phyloP scores from a whole-genome alignment of 2,797 vertebrate genomes.

The Danio albolineatus region DNA sequence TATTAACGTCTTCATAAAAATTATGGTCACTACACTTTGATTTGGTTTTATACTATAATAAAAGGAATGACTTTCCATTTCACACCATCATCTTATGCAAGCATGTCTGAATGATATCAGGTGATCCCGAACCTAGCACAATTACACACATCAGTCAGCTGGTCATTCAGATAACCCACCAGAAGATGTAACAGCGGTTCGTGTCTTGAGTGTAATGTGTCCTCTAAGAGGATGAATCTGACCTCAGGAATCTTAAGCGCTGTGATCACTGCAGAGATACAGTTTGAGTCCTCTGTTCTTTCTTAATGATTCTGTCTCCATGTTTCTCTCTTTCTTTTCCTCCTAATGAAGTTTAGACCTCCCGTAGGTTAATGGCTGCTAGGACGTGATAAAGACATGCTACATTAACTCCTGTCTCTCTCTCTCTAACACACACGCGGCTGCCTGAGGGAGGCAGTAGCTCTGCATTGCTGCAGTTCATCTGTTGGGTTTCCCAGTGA shows the following conservation, averaged over 20 bases:
- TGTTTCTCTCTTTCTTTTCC: constrained; percentile 30
- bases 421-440: constrained; percentile 14
- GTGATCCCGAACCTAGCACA: neutral
- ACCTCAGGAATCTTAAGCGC: constrained; percentile 10
- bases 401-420: constrained; percentile 52
- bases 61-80: too few species aligned
- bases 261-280: constrained; percentile 34
- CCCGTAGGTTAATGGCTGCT: constrained; percentile 58
- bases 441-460: constrained; percentile 55
- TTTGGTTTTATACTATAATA: too few species aligned
- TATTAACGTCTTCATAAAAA: too few species aligned
- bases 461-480: constrained; percentile 44
- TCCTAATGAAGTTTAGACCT: constrained; percentile 57
- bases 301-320: constrained; percentile 39
- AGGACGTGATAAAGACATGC: constrained; percentile 52
- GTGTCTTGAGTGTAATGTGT: constrained; percentile 5
- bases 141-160: neutral
- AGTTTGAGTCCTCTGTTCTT: constrained; percentile 29
- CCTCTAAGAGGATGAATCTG: constrained; percentile 32
- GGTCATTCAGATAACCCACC: constrained; percentile 10
- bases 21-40: too few species aligned
- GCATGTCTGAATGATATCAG: neutral
- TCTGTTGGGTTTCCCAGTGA: constrained; percentile 8
- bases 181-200: constrained; percentile 12
- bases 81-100: neutral